Conservation (phyloP, 2,797 vertebrate species). For the Dromococcyx pavoninus region DNA sequence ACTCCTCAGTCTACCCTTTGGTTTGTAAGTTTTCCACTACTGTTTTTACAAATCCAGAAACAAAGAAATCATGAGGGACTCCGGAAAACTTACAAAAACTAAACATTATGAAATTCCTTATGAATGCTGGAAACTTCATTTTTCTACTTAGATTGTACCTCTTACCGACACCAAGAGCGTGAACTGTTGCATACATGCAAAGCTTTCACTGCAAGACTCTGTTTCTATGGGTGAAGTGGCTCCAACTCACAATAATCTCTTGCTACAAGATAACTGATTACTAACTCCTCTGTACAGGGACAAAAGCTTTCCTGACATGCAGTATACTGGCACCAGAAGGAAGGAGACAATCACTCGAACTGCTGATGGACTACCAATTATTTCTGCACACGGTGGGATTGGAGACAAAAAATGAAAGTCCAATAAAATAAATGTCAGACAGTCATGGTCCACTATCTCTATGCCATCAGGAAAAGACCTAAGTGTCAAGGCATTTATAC, state of each 20-base stretch:
- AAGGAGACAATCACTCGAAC: neutral
- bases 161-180: neutral
- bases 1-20: neutral
- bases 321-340: neutral
- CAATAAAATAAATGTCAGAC: neutral
- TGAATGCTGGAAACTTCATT: neutral
- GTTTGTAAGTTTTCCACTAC: neutral
- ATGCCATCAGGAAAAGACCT: neutral
- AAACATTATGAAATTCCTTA: neutral
- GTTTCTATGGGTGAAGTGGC: neutral
- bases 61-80: neutral
- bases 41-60: neutral
- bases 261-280: neutral
- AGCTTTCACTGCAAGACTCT: neutral
- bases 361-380: neutral
- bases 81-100: neutral
- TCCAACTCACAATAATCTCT: neutral
- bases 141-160: neutral
- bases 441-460: neutral
- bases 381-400: neutral
- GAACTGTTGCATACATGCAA: neutral
- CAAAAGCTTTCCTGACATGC: neutral
- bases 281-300: fast-evolving
- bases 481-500: neutral
- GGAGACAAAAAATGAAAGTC: neutral